These are phyloP conservation scores for Orientallactaga sibirica DNA, from an alignment of 2,797 vertebrate genomes.

Conservation along the genomic window DNA sequence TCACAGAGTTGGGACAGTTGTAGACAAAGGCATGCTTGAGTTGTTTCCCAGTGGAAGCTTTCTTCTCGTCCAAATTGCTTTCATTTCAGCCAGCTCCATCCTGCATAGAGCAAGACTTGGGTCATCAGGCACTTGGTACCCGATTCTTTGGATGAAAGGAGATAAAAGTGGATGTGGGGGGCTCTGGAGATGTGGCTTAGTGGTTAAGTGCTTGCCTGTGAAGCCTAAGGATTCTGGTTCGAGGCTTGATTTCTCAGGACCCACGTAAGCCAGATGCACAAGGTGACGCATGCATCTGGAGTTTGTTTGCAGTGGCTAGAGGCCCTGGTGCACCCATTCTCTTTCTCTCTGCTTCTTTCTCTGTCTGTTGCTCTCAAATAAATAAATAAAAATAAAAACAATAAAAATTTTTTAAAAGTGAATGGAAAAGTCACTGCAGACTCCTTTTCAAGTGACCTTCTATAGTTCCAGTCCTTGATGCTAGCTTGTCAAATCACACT, in stretches of 20 bases:
- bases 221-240: no score
- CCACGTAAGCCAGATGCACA: no score
- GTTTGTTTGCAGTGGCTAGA: no score
- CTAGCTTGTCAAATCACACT: neutral
- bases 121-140: neutral
- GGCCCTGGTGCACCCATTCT: no score
- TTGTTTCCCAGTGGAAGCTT: neutral
- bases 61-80: neutral
- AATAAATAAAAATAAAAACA: no score
- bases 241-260: no score
- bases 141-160: neutral
- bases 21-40: neutral
- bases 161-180: neutral
- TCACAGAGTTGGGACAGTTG: slow-evolving; percentile 1
- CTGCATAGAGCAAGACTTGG: neutral
- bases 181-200: no score
- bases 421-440: neutral
- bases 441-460: neutral
- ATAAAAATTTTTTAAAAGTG: neutral
- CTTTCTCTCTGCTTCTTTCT: no score
- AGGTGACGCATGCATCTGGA: no score
- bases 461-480: neutral
- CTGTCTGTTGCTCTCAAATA: no score
- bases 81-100: neutral
- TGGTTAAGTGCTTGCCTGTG: no score